A percentile compares a stretch with the other conserved stretches of the same genome.
Conservation (phyloP, 2,113 vertebrate genomes). For the Microcebus griseorufus region DNA sequence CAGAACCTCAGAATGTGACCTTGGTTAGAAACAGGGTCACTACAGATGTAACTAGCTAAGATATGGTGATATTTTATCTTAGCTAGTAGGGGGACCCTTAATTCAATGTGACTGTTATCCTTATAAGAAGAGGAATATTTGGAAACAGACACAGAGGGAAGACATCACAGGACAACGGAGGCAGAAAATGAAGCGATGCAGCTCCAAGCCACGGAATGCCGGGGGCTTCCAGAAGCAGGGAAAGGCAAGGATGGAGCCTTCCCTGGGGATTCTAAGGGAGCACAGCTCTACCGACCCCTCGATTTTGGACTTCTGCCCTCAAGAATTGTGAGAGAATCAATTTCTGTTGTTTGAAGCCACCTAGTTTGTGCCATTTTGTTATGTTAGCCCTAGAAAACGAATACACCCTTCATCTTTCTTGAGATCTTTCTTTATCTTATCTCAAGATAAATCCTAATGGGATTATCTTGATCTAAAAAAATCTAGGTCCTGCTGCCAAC, state of each 20-base stretch:
- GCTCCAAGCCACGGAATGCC: neutral
- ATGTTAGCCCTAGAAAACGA: neutral
- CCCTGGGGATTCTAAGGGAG: neutral
- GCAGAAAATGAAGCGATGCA: neutral
- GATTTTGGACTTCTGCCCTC: neutral
- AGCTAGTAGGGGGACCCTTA: neutral
- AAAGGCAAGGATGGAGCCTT: neutral
- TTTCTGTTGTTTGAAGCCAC: neutral
- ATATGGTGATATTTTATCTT: no score
- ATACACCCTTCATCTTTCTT: neutral
- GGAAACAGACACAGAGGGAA: neutral
- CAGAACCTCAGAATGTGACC: neutral
- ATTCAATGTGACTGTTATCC: neutral
- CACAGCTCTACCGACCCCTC: neutral
- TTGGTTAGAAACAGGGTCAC: neutral
- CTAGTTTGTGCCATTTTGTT: neutral
- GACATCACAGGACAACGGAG: neutral
- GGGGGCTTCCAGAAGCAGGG: neutral
- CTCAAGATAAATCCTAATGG: neutral
- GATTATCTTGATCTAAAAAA: neutral
- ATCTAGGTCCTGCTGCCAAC: neutral
- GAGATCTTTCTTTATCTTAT: neutral
- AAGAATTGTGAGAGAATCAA: neutral
- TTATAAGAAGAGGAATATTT: neutral
- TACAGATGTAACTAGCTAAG: neutral